These are phyloP conservation scores for Cynopterus brachyotis DNA, from an alignment of 2,113 vertebrate genomes.

Conservation along the genomic window DNA sequence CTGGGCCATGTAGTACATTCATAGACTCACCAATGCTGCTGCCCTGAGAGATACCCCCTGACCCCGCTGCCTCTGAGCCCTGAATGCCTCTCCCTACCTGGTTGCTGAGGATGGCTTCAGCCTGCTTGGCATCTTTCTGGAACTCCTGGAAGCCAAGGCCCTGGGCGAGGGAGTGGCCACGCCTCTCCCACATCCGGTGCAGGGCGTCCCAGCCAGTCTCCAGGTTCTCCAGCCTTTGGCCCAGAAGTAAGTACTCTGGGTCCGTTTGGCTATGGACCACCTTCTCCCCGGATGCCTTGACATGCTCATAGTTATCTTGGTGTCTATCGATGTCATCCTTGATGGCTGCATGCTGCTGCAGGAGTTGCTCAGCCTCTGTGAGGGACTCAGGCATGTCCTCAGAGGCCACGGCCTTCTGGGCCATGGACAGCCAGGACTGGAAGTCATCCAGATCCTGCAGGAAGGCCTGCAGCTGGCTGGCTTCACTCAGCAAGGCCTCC, in stretches of 20 bases:
- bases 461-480: slow-evolving; percentile 95
- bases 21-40: not conserved
- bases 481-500: slow-evolving; percentile 92
- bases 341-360: slow-evolving; percentile 87
- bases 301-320: slow-evolving; percentile 82
- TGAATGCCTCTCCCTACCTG: slow-evolving; percentile 86
- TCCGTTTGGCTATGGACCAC: slow-evolving; percentile 90
- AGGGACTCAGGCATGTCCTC: slow-evolving; percentile 90
- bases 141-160: slow-evolving; percentile 94
- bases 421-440: slow-evolving; percentile 93
- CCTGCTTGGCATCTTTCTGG: slow-evolving; percentile 92
- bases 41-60: not conserved
- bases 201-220: slow-evolving; percentile 92
- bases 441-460: slow-evolving; percentile 96
- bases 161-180: slow-evolving; percentile 88
- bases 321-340: slow-evolving; percentile 88
- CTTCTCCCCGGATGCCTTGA: slow-evolving; percentile 85
- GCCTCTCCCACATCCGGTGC: slow-evolving; percentile 92
- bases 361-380: slow-evolving; percentile 91
- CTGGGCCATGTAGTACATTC: not conserved
- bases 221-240: slow-evolving; percentile 89
- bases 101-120: slow-evolving; percentile 92
- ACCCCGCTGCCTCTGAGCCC: not conserved
- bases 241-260: slow-evolving; percentile 92
- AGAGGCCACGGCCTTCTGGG: slow-evolving; percentile 92